Conservation (phyloP, 1,140 invertebrate species). For the Yoshiicerus persimilis region DNA sequence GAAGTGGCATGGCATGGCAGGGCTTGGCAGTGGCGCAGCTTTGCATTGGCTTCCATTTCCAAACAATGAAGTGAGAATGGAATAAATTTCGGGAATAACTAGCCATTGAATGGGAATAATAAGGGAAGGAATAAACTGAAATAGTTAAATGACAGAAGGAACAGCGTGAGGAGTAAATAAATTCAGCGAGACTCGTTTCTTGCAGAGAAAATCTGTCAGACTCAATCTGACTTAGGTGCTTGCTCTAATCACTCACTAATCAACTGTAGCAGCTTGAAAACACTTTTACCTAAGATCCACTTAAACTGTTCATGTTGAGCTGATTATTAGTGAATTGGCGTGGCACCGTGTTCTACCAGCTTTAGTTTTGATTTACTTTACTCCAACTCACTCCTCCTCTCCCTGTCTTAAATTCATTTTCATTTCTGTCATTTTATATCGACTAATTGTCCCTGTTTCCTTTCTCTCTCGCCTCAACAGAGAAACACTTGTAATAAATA, state of each 20-base stretch:
- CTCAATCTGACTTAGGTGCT: not conserved
- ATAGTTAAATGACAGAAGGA: not conserved
- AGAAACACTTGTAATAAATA: no score
- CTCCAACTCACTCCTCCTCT: not conserved
- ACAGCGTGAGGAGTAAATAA: not conserved
- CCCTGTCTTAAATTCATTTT: not conserved
- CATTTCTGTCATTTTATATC: slow-evolving; percentile 1
- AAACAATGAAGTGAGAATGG: not conserved
- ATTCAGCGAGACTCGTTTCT: not conserved
- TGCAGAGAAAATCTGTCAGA: not conserved
- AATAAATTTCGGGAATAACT: not conserved
- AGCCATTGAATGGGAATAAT: not conserved
- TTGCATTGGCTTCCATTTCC: no score
- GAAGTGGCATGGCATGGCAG: not conserved
- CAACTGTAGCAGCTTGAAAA: not conserved
- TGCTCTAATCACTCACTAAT: not conserved
- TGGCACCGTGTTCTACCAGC: not conserved
- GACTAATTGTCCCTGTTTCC: not conserved
- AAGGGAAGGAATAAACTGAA: not conserved
- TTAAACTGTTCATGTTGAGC: not conserved
- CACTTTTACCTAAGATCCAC: not conserved
- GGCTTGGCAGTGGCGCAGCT: no score
- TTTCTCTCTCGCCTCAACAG: not conserved
- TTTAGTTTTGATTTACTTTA: not conserved
- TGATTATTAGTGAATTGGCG: not conserved